Base-by-base conservation (phyloP, 37 sponge, comb jelly and placozoan genomes). In the Axinella damicornis region DNA sequence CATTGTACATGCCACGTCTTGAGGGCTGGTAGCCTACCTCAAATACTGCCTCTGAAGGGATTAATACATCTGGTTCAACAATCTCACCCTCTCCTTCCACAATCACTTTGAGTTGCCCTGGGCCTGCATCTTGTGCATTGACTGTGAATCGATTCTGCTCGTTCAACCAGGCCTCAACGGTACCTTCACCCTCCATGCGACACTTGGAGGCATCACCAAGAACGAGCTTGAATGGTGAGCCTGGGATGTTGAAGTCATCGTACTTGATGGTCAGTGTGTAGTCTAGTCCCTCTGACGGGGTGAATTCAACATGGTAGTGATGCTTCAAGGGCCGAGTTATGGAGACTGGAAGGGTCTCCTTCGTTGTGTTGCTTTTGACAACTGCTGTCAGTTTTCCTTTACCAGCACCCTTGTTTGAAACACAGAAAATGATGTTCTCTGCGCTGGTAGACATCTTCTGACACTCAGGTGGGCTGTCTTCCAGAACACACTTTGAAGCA, bases 151-250 rank as follows among this genome's bases (percentile, higher is more conserved):
- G 72, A 28, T 78, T 72, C 59, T 56, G 22, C 38, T 85, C 52
- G 25, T 76, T 39, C 15, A 57, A 57, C 55, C 81, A 79, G 5
- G 95, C 76, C 20, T 46, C 56, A 18, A 56, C 67, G 2, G 93
- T 77, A 34, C 96, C 96, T 40, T 88, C 90, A 15, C 96, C 96
- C 19, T 93, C 88, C 15, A 84, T 83, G 52, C 69, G 39, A 53
- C 85, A 84, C 61, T 66, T 76, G 67, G 80, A 57, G 25, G 82
- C 74, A 55, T 71, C 76, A 25, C 70, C 87, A 62, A 93, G 86
- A 19, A 62, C 46, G 2, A 96, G 65, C 70, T 82, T 91, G 78
- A 88, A 96, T 22, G 96, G 96, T 4, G 90, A 90, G 1, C 96
- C 96, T 12, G 65, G 57, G 57, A 96, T 90, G 76, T 96, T 88